Conservation (phyloP, 2,888 invertebrate species). For the Mythimna albipuncta region DNA sequence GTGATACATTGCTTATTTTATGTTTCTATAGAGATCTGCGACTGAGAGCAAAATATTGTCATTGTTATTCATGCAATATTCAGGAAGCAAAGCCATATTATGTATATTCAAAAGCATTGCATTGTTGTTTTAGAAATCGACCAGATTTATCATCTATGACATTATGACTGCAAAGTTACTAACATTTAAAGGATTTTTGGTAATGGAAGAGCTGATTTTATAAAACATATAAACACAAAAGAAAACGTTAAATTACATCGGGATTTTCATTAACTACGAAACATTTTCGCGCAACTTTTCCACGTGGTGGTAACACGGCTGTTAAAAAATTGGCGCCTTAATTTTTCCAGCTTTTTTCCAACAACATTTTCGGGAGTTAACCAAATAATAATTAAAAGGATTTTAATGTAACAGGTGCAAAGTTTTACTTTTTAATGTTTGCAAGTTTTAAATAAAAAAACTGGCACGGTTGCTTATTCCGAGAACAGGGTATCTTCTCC, state of each 20-base stretch:
- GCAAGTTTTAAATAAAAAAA: conserved; percentile 20
- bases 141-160: not conserved
- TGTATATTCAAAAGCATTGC: not conserved
- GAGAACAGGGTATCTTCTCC: conserved; percentile 24
- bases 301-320: conserved; percentile 22
- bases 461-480: conserved; percentile 29
- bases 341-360: conserved; percentile 1
- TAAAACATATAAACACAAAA: conserved; percentile 5
- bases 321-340: conserved; percentile 29
- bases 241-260: conserved; percentile 22
- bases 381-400: conserved; percentile 36
- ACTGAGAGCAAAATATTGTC: conserved; percentile 36
- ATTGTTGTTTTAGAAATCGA: conserved; percentile 9
- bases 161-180: not conserved
- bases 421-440: conserved; percentile 17
- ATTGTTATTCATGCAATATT: conserved; percentile 29
- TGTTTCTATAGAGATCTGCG: conserved; percentile 38
- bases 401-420: conserved; percentile 26
- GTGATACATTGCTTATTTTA: conserved; percentile 55
- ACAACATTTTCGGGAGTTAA: conserved; percentile 11
- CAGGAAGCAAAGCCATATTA: conserved; percentile 7
- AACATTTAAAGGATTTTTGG: conserved; percentile 1
- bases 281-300: conserved; percentile 33
- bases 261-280: conserved; percentile 30
- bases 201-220: conserved; percentile 9